A percentile compares a stretch with the other conserved stretches of the same genome.
Evolutionary conservation across 2,888 invertebrate genomes (phyloP).

Genomic region (Eristalinus aeneus): DNA sequence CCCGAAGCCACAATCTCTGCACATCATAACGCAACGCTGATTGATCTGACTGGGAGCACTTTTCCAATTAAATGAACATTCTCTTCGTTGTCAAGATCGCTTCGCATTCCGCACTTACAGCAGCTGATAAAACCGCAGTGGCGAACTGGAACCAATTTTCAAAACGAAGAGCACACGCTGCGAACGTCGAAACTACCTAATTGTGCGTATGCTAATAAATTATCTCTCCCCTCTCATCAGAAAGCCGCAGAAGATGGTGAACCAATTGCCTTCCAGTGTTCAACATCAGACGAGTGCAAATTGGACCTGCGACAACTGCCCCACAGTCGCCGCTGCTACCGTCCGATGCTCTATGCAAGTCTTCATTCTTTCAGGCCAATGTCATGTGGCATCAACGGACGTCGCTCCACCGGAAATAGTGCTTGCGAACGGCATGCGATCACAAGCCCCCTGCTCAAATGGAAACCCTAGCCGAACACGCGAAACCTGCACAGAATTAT

Average conservation of each 20-base stretch:
- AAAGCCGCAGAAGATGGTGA: background rate
- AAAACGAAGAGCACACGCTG: background rate
- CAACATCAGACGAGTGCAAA: slow-evolving; percentile 20
- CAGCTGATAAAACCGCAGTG: too few species aligned
- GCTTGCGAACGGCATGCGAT: slow-evolving; percentile 62
- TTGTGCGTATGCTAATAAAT: slow-evolving; percentile 43
- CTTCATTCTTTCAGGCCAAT: slow-evolving; percentile 14
- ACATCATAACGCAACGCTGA: too few species aligned
- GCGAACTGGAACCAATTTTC: background rate
- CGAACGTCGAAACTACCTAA: background rate
- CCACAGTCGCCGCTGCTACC: background rate
- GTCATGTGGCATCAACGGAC: slow-evolving; percentile 51
- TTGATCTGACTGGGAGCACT: too few species aligned
- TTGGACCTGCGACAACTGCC: slow-evolving; percentile 14
- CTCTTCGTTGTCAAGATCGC: too few species aligned
- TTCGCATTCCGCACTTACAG: background rate
- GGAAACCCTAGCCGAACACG: slow-evolving; percentile 41
- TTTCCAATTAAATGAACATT: too few species aligned
- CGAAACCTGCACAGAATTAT: slow-evolving; percentile 69
- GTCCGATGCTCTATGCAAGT: background rate
- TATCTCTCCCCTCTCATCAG: slow-evolving; percentile 5
- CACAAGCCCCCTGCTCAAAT: slow-evolving; percentile 26
- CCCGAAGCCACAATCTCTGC: too few species aligned
- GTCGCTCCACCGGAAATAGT: slow-evolving; percentile 52
- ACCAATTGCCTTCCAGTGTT: slow-evolving; percentile 20